Percentiles rank a stretch among this genome's conserved stretches.
Conservation (phyloP, 2,888 invertebrate genomes). For the Leptinotarsa haldemani region DNA sequence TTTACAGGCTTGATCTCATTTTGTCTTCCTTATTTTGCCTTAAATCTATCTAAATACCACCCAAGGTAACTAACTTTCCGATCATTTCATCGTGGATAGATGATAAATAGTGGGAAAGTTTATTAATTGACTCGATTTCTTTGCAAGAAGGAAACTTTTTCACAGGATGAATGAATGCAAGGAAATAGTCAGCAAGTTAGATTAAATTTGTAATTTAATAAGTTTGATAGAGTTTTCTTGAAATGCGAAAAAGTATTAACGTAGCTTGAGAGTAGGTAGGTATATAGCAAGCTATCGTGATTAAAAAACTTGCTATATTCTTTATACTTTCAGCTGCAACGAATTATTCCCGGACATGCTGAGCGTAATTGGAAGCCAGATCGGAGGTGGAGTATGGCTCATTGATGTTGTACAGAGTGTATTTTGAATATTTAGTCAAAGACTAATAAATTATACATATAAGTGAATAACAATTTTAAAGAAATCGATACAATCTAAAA, state of each 20-base stretch:
- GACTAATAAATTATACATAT: too few relatives aligned
- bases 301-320: constrained; percentile 32
- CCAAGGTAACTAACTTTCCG: neutral
- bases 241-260: constrained; percentile 26
- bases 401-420: neutral
- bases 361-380: constrained; percentile 1
- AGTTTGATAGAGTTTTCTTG: constrained; percentile 33
- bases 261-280: constrained; percentile 19
- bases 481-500: too few relatives aligned
- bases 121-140: neutral
- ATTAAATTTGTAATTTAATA: constrained; percentile 35
- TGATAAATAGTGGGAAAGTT: neutral
- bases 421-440: neutral
- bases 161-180: neutral
- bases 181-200: constrained; percentile 23
- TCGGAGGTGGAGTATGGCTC: neutral
- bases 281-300: constrained; percentile 30
- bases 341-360: constrained; percentile 6
- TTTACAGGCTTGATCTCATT: too few relatives aligned
- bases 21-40: too few relatives aligned
- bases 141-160: neutral
- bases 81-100: neutral
- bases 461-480: too few relatives aligned
- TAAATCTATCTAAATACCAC: too few relatives aligned
- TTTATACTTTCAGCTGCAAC: constrained; percentile 21